Conservation (phyloP, 2,113 vertebrate genomes). For the Megaceryle maxima region DNA sequence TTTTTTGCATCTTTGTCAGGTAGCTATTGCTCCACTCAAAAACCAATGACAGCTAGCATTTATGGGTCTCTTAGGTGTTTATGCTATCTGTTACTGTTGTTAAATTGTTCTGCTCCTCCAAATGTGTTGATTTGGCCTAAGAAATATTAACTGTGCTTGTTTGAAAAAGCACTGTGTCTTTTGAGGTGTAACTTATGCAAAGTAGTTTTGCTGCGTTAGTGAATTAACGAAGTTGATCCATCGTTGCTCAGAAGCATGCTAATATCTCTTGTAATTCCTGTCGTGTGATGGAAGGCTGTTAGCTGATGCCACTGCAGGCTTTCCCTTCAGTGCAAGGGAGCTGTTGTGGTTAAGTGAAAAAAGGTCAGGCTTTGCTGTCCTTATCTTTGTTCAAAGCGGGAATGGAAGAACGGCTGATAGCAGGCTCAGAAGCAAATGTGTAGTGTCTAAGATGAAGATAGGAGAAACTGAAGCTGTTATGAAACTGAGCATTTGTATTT, state of each 20-base stretch:
- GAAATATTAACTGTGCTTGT: neutral
- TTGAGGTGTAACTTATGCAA: neutral
- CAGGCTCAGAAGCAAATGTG: neutral
- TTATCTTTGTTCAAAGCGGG: neutral
- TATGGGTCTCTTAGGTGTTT: neutral
- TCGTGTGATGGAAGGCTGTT: neutral
- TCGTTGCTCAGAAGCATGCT: neutral
- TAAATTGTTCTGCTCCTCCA: neutral
- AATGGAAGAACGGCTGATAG: neutral
- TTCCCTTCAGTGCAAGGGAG: neutral
- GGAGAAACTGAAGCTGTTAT: neutral
- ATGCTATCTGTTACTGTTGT: neutral
- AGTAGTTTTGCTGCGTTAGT: neutral
- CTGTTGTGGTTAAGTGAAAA: neutral
- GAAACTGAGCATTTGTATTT: neutral
- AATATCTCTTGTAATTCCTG: neutral
- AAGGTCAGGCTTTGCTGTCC: neutral
- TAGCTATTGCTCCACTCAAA: neutral
- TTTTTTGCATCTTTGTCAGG: neutral
- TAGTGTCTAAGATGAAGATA: neutral
- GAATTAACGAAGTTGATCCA: neutral
- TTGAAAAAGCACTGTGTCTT: neutral
- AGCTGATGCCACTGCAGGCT: neutral
- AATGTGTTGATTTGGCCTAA: neutral
- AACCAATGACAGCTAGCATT: neutral